Conservation (phyloP, 2,113 vertebrate species). For the Aspidoscelis tigris region DNA sequence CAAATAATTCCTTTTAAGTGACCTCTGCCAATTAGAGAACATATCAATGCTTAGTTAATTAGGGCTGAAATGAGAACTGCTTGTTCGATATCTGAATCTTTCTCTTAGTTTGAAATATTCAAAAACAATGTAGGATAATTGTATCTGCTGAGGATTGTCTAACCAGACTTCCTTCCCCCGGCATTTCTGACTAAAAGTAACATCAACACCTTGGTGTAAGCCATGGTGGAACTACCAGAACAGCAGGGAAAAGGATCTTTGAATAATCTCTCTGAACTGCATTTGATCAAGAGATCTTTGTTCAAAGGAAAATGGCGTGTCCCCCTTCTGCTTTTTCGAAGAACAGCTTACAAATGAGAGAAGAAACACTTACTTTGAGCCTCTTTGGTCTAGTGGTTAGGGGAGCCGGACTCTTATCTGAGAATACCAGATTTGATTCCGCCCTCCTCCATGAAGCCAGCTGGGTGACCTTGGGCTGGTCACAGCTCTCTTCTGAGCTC, state of each 20-base stretch:
- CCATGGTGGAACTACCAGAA: no score
- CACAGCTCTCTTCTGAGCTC: no score
- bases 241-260: no score
- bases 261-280: no score
- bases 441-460: no score
- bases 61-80: not conserved
- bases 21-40: slow-evolving; percentile 13
- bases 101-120: slow-evolving; percentile 11
- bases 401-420: no score
- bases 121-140: slow-evolving; percentile 12
- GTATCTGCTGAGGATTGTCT: slow-evolving; percentile 24
- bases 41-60: slow-evolving; percentile 27
- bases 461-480: no score
- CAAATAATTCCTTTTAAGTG: slow-evolving; percentile 35
- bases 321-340: not conserved
- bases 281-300: no score
- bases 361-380: not conserved
- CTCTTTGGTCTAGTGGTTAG: no score
- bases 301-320: not conserved
- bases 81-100: slow-evolving; percentile 27
- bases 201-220: no score
- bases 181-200: not conserved
- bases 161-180: slow-evolving; percentile 16
- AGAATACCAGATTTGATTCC: no score
- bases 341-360: not conserved